These are phyloP conservation scores for Cataglyphis altisquamis DNA, from an alignment of 2,888 invertebrate genomes.

Conservation along the genomic window DNA sequence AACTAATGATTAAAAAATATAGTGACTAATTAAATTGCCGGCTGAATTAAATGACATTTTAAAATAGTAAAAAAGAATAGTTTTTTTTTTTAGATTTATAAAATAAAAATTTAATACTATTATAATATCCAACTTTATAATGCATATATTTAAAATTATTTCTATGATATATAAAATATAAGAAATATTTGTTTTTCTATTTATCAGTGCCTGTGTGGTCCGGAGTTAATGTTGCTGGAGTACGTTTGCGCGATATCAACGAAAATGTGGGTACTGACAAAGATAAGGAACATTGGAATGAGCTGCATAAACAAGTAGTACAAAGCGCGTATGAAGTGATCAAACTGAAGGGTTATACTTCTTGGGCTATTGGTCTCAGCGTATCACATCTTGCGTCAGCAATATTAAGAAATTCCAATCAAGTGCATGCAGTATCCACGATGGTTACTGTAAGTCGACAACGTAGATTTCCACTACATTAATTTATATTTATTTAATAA, in stretches of 20 bases:
- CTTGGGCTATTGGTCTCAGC: constrained; percentile 96
- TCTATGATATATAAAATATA: not conserved
- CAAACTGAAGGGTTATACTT: constrained; percentile 95
- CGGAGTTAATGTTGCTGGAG: constrained; percentile 96
- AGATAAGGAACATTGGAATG: constrained; percentile 93
- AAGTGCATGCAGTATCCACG: constrained; percentile 93
- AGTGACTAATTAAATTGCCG: not conserved
- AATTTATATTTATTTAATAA: not conserved
- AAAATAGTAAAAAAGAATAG: not conserved
- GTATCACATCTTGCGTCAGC: constrained; percentile 91
- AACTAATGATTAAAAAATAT: not conserved
- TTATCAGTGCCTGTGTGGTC: constrained; percentile 96
- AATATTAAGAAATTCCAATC: constrained; percentile 91
- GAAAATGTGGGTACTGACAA: constrained; percentile 90
- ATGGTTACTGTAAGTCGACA: constrained; percentile 89
- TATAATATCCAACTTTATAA: not conserved
- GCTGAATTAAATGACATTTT: not conserved
- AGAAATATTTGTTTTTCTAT: constrained; percentile 37
- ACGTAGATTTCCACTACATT: constrained; percentile 27
- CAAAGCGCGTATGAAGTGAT: constrained; percentile 96
- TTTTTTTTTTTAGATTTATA: not conserved
- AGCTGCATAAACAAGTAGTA: constrained; percentile 93
- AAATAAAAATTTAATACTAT: not conserved
- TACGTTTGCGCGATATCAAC: constrained; percentile 92
- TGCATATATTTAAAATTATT: constrained; percentile 6